These are phyloP conservation scores for Grammomys dolichurus DNA, from an alignment of 2,113 vertebrate genomes.

Conservation along the genomic window DNA sequence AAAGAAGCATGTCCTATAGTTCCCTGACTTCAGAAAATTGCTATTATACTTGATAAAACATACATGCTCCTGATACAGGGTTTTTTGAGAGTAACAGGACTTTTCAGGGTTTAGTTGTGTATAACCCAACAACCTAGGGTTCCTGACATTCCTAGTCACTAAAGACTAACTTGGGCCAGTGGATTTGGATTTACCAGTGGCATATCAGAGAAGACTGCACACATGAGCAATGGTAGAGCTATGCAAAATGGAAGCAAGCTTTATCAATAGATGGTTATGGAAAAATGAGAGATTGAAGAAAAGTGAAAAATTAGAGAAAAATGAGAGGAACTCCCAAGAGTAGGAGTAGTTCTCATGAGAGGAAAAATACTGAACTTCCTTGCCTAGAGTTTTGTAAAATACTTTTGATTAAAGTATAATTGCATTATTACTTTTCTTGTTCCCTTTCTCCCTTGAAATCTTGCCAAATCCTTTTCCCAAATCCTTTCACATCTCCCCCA, in stretches of 20 bases:
- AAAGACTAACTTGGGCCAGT: too few relatives aligned
- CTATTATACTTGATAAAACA: not conserved
- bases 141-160: not conserved
- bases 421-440: not conserved
- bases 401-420: not conserved
- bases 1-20: not conserved
- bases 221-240: not conserved
- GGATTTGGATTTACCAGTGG: not conserved
- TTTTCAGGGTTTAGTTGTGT: not conserved
- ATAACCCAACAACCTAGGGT: not conserved
- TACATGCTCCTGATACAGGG: not conserved
- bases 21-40: not conserved
- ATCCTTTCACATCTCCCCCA: not conserved
- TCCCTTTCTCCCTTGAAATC: not conserved
- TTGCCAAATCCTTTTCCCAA: not conserved
- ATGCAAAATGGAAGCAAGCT: not conserved
- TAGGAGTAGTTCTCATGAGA: too few relatives aligned
- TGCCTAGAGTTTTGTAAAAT: not conserved
- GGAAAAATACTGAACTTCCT: not conserved
- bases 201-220: not conserved
- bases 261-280: not conserved
- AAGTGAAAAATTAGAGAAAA: not conserved
- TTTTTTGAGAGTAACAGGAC: not conserved
- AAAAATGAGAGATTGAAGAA: not conserved
- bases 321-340: not conserved